Conservation (phyloP, 2,113 vertebrate species). For the Rhinolophus sinicus region DNA sequence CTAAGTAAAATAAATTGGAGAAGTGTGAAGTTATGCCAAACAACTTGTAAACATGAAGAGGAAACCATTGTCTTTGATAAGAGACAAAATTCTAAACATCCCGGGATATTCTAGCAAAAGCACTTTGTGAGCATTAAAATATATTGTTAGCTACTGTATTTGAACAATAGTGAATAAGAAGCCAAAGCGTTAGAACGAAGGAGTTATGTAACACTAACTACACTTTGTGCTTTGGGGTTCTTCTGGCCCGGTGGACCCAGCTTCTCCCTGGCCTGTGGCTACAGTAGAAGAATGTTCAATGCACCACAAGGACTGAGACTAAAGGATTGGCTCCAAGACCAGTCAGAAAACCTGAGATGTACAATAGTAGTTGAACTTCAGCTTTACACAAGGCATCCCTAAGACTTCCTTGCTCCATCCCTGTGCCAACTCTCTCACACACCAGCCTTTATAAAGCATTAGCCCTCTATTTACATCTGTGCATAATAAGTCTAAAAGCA, state of each 20-base stretch:
- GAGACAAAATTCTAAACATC: conserved; percentile 9
- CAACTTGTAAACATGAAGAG: not conserved
- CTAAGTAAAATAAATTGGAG: conserved; percentile 7
- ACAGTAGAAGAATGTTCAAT: not conserved
- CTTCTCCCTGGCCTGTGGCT: not conserved
- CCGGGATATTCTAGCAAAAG: not conserved
- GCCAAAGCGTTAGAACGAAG: not conserved
- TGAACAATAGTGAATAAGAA: not conserved
- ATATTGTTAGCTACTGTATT: not conserved
- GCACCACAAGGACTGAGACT: not conserved
- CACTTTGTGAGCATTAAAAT: conserved; percentile 1
- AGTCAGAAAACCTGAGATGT: not conserved
- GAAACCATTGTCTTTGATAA: not conserved
- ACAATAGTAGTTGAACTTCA: not conserved
- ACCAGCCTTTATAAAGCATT: not conserved
- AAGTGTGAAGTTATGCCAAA: not conserved
- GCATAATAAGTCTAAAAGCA: not conserved
- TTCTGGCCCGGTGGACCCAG: too few species aligned
- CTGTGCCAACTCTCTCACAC: not conserved
- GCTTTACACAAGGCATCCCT: not conserved
- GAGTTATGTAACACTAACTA: not conserved
- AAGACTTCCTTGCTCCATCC: not conserved
- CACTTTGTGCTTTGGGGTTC: not conserved
- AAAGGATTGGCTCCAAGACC: not conserved
- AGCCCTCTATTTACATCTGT: not conserved